Base-by-base conservation (phyloP, 2,113 vertebrate species). In the Perca flavescens region DNA sequence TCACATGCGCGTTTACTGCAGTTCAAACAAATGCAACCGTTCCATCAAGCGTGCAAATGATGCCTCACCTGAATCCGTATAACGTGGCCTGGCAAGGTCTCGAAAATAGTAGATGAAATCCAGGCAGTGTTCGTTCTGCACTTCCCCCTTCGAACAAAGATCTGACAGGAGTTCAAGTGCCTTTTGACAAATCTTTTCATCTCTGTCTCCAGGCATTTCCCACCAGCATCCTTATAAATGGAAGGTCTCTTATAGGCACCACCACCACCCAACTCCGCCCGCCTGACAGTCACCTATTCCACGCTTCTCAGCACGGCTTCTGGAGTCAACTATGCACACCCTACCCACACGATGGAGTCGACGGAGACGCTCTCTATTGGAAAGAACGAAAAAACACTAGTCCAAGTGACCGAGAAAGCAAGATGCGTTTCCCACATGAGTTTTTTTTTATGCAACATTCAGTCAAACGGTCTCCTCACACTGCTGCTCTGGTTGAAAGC, bases 171-270 rank as follows among this genome's bases (percentile, higher is more conserved):
- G 96, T 95, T 96, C 96, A 92, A 99, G 97, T 92, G 98, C 98
- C 95, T 96, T 98, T 95, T 97, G 96, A 97, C 98, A 99, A 95
- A 99, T 97, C 97, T 97, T 97, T 96, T 98, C 97, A 97, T 97
- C 96, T 95, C 95, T 97, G 97, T 96, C 97, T 95, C 96, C 97
- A 96, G 97, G 97, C 98, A 99, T 99, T 96, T 97, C 97, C 97
- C 97, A 96, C 94, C 96, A 97, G 97, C 98, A 99, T 99, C 96
- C 97, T 99, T 96, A 95, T 95, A 94, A 95, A 95, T 93, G 94
- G 93, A 96, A 95, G 92, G 94, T 96, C 94, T 94, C 95, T 94
- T 90, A 21, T 52, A 87, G 92, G 95, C 87, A 87, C 91, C 90
- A 92, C 81, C 83, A 57, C 80, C 89, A 56, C 88, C 77, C 82